Conservation (phyloP, 2,113 vertebrate species). For the Ophthalmolycus amberensis region DNA sequence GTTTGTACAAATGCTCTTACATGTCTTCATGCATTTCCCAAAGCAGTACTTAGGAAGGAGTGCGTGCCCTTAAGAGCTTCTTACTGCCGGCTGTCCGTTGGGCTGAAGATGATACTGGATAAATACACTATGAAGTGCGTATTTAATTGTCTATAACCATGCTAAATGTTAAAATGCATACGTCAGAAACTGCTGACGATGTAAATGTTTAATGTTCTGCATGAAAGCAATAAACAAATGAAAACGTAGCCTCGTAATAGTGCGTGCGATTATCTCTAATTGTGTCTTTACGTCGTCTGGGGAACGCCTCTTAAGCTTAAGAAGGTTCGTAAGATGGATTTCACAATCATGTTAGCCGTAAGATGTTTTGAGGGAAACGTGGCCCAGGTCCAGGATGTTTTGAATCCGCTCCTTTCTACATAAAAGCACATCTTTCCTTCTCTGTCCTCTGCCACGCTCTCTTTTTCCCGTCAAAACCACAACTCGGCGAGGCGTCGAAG, state of each 20-base stretch:
- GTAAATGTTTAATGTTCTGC: neutral
- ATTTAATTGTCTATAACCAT: neutral
- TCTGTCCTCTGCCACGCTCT: neutral
- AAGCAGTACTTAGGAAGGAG: constrained; percentile 5
- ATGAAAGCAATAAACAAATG: neutral
- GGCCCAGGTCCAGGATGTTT: neutral
- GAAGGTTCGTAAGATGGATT: neutral
- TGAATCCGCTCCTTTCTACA: neutral
- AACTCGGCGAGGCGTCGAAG: constrained; percentile 31
- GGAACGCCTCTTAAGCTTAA: neutral
- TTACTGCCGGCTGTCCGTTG: constrained; percentile 5
- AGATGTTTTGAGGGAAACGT: neutral
- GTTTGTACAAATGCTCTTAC: constrained; percentile 8
- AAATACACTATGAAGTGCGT: neutral
- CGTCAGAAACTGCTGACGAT: neutral
- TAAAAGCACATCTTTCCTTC: neutral
- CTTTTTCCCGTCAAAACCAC: constrained; percentile 11
- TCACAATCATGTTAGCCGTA: neutral
- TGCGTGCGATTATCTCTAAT: neutral
- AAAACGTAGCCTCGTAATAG: neutral
- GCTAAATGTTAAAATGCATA: neutral
- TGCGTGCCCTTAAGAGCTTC: neutral
- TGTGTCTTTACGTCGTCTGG: neutral
- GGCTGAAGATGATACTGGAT: constrained; percentile 10
- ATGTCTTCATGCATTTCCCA: constrained; percentile 17